Percentiles rank a stretch among this genome's conserved stretches.
Conservation (phyloP, 2,797 vertebrate species). For the Protosalanx chinensis region DNA sequence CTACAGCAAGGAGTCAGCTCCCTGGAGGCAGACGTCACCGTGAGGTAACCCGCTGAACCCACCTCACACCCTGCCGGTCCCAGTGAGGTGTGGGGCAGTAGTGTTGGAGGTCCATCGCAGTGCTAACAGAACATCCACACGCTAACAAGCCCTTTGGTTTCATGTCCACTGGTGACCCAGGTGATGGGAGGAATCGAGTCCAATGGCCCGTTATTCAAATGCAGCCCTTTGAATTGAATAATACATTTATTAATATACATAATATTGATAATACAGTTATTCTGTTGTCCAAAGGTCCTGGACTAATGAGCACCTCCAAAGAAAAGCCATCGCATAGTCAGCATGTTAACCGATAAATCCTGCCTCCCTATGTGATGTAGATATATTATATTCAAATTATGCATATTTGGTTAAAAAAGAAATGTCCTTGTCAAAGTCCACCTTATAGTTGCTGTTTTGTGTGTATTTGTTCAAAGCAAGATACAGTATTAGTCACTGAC, state of each 20-base stretch:
- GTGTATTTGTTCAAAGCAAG: too few relatives aligned
- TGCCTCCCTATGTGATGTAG: background rate
- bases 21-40: conserved; percentile 84
- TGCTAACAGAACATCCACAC: too few relatives aligned
- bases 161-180: background rate
- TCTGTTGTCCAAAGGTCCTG: background rate
- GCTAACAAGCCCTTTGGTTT: background rate
- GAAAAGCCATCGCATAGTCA: background rate
- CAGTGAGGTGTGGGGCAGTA: background rate
- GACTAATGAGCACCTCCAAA: conserved; percentile 18
- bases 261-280: too few relatives aligned
- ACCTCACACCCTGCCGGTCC: background rate
- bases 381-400: background rate
- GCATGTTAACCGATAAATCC: background rate
- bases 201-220: background rate
- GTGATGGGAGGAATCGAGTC: background rate
- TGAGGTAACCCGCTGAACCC: conserved; percentile 76
- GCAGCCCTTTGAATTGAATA: background rate
- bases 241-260: too few relatives aligned
- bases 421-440: too few relatives aligned
- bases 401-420: too few relatives aligned
- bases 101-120: background rate
- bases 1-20: conserved; percentile 82
- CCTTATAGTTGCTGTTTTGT: too few relatives aligned
- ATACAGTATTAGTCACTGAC: too few relatives aligned